These are phyloP conservation scores for Phymorhynchus buccinoides DNA, from an alignment of 1,140 invertebrate species.

Conservation along the genomic window DNA sequence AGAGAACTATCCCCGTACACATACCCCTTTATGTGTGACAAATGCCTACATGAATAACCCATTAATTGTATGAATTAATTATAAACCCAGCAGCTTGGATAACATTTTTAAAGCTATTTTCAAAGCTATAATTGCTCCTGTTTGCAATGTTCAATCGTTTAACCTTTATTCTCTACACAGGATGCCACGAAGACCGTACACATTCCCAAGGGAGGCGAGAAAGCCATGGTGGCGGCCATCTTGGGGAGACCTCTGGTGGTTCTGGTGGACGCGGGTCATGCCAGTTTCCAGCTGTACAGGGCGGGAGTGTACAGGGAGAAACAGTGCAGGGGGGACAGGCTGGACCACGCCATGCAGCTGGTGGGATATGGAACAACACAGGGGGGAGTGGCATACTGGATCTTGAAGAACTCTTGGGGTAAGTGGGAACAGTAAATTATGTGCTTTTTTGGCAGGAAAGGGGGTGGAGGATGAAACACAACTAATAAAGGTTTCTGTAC, in stretches of 20 bases:
- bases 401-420: conserved; percentile 63
- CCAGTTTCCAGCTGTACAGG: conserved; percentile 84
- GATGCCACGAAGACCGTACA: neutral
- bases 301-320: conserved; percentile 58
- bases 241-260: conserved; percentile 76
- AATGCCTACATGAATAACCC: no score
- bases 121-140: no score
- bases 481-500: no score
- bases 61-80: no score
- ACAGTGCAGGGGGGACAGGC: conserved; percentile 72
- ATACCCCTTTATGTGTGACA: no score
- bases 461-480: no score
- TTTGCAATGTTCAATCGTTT: no score
- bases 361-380: conserved; percentile 57
- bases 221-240: conserved; percentile 43
- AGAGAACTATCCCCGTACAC: no score
- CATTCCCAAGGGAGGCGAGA: conserved; percentile 41
- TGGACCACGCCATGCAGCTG: conserved; percentile 77
- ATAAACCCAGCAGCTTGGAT: no score
- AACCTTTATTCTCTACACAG: neutral
- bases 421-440: no score
- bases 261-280: conserved; percentile 89
- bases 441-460: no score
- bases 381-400: conserved; percentile 56
- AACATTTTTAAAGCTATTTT: no score